These are phyloP conservation scores for Pasiphila rectangulata DNA, from an alignment of 2,888 invertebrate genomes.

Conservation along the genomic window DNA sequence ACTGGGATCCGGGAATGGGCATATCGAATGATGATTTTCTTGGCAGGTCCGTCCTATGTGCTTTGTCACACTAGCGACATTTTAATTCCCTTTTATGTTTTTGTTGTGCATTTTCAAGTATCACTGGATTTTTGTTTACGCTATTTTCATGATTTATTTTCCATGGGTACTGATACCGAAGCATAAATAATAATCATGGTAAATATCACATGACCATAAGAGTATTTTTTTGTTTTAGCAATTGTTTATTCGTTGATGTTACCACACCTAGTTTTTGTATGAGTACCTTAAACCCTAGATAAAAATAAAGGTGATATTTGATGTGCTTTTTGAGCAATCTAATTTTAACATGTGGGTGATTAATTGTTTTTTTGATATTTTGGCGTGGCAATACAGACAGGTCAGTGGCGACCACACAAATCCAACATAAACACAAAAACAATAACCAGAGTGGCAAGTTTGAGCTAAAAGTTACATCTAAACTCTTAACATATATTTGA, in stretches of 20 bases:
- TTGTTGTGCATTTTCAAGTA: constrained; percentile 42
- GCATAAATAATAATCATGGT: not conserved
- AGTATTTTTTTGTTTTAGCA: too few species aligned
- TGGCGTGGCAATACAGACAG: constrained; percentile 33
- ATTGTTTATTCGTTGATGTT: too few species aligned
- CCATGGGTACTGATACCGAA: not conserved
- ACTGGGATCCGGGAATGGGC: constrained; percentile 91
- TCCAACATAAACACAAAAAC: constrained; percentile 2
- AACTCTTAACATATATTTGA: constrained; percentile 4
- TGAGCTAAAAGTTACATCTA: constrained; percentile 3
- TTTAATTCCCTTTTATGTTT: constrained; percentile 44
- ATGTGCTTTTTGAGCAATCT: constrained; percentile 38
- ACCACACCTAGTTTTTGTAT: not conserved
- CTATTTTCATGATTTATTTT: not conserved
- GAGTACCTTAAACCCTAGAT: not conserved
- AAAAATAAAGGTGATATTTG: constrained; percentile 43
- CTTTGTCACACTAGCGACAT: constrained; percentile 45
- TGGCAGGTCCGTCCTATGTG: constrained; percentile 86
- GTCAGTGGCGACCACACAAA: constrained; percentile 10
- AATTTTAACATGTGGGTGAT: constrained; percentile 41
- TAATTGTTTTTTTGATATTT: constrained; percentile 43
- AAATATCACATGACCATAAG: not conserved
- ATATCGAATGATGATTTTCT: constrained; percentile 90
- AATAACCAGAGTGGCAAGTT: constrained; percentile 13
- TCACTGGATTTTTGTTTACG: constrained; percentile 30